Evolutionary conservation across 2,888 invertebrate genomes (phyloP).

Genomic region (Trachelus troglodyta): DNA sequence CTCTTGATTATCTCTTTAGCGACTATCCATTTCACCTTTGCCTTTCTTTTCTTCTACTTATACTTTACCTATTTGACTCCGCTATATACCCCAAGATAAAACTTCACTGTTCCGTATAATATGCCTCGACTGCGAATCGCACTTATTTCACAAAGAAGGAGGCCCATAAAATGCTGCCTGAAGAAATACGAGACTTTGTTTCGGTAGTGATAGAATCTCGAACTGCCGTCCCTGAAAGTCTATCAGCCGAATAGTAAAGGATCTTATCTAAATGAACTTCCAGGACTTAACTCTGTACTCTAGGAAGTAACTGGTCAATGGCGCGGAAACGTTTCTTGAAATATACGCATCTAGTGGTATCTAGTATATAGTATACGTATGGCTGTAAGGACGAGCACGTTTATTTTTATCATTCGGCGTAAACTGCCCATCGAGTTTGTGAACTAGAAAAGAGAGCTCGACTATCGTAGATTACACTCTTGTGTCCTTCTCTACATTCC

Average conservation of each 20-base stretch:
- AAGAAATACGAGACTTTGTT: slow-evolving; percentile 45
- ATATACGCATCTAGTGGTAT: not conserved
- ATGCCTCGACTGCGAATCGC: not conserved
- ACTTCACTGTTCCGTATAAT: not conserved
- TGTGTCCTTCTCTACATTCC: not conserved
- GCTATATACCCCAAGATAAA: not conserved
- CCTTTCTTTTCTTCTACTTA: not conserved
- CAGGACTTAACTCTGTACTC: slow-evolving; percentile 29
- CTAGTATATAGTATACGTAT: no score
- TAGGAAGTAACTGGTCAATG: slow-evolving; percentile 14
- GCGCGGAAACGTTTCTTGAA: not conserved
- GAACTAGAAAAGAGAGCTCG: not conserved
- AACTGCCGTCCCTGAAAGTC: slow-evolving; percentile 27
- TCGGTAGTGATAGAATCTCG: slow-evolving; percentile 44
- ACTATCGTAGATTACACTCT: not conserved
- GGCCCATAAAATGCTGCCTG: slow-evolving; percentile 2
- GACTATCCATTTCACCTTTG: not conserved
- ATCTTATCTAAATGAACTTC: slow-evolving; percentile 58
- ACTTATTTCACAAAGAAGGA: not conserved
- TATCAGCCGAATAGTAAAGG: slow-evolving; percentile 33
- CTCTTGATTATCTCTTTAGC: not conserved
- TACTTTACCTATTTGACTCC: not conserved
- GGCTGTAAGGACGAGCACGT: not conserved
- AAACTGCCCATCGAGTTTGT: not conserved
- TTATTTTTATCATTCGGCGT: not conserved